Evolutionary conservation across 2,113 vertebrate species (phyloP).

Genomic region (Neolamprologus ventralis): DNA sequence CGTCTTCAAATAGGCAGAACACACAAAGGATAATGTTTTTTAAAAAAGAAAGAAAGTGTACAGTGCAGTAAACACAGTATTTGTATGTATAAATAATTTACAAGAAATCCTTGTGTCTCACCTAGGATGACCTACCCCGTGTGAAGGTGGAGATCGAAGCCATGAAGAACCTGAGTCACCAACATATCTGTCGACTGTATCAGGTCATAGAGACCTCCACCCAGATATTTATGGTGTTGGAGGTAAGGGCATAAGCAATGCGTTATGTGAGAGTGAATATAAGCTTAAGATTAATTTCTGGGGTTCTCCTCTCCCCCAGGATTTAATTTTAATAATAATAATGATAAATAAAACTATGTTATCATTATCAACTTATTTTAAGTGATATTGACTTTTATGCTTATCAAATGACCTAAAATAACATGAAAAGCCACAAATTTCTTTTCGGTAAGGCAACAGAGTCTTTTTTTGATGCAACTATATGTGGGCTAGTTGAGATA

Average conservation of each 20-base stretch:
- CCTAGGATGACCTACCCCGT: constrained; percentile 85
- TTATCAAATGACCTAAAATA: background rate
- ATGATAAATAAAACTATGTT: background rate
- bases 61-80: background rate
- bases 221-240: constrained; percentile 91
- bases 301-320: background rate
- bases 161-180: constrained; percentile 90
- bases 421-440: background rate
- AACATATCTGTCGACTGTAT: constrained; percentile 88
- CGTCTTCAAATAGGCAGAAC: background rate
- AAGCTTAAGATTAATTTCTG: background rate
- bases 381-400: background rate
- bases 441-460: background rate
- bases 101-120: background rate
- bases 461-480: background rate
- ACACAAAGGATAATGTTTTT: background rate
- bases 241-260: constrained; percentile 67
- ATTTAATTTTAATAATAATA: background rate
- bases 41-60: rapidly evolving
- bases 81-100: background rate
- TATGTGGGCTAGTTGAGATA: background rate
- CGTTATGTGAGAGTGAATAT: background rate
- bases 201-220: constrained; percentile 88
- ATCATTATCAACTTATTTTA: background rate
- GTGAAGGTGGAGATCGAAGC: constrained; percentile 91